Evolutionary conservation across 2,888 invertebrate species (phyloP).

Genomic region (Phragmatobia fuliginosa): DNA sequence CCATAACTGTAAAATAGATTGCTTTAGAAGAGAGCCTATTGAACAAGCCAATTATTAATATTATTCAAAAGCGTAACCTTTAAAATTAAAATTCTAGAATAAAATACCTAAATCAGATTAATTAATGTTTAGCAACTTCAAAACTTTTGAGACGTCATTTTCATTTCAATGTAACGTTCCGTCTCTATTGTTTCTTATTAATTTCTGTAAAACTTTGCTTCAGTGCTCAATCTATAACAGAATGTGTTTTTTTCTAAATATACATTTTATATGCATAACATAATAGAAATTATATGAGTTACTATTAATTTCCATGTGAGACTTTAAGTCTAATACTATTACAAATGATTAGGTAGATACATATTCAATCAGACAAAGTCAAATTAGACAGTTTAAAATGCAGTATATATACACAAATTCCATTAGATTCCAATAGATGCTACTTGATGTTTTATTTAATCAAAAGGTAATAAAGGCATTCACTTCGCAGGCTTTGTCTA

Average conservation of each 20-base stretch:
- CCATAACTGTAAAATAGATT: neutral
- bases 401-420: too few relatives aligned
- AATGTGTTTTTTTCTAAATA: neutral
- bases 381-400: too few relatives aligned
- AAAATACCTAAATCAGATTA: neutral
- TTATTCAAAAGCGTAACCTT: neutral
- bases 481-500: slow-evolving; percentile 11
- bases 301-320: neutral
- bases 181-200: neutral
- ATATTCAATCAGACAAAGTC: too few relatives aligned
- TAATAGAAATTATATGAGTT: too few relatives aligned
- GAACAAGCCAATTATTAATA: neutral
- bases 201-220: neutral
- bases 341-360: too few relatives aligned
- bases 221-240: neutral
- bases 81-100: neutral
- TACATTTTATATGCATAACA: neutral
- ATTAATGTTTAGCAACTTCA: neutral
- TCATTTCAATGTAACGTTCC: neutral
- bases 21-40: neutral
- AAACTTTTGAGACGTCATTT: neutral
- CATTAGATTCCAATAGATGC: too few relatives aligned
- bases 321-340: too few relatives aligned
- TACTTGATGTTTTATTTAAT: neutral
- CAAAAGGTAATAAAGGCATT: neutral